Evolutionary conservation across 2,113 vertebrate species (phyloP).

Genomic region (Brachypteracias leptosomus): DNA sequence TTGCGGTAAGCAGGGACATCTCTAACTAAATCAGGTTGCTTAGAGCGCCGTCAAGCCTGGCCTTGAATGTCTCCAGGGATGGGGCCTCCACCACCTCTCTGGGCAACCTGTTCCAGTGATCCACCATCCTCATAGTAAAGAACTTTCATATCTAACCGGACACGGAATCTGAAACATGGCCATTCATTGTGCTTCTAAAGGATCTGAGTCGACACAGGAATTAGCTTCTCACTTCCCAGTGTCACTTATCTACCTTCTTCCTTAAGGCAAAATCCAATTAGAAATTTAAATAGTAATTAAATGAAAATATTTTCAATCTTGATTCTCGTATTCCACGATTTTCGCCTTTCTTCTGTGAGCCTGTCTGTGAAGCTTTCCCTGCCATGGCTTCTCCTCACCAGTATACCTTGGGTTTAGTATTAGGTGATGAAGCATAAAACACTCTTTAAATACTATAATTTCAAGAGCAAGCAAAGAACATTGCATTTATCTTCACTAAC

Average conservation of each 20-base stretch:
- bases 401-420: background rate
- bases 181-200: background rate
- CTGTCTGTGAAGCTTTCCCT: background rate
- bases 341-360: fast-evolving
- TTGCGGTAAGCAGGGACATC: no score
- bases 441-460: slow-evolving; percentile 27
- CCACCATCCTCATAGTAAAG: no score
- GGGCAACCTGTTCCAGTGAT: no score
- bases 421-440: slow-evolving; percentile 19
- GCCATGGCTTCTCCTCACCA: background rate
- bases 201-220: background rate
- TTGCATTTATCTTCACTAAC: slow-evolving; percentile 49
- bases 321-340: background rate
- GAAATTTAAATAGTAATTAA: background rate
- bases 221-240: background rate
- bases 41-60: no score
- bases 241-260: background rate
- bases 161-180: fast-evolving
- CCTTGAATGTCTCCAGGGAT: no score
- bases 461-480: slow-evolving; percentile 8
- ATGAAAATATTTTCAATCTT: background rate
- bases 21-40: no score
- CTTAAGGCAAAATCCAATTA: background rate
- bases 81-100: no score
- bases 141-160: background rate